These are phyloP conservation scores for Sternarchorhynchus goeldii DNA, from an alignment of 2,797 vertebrate species.

Conservation along the genomic window DNA sequence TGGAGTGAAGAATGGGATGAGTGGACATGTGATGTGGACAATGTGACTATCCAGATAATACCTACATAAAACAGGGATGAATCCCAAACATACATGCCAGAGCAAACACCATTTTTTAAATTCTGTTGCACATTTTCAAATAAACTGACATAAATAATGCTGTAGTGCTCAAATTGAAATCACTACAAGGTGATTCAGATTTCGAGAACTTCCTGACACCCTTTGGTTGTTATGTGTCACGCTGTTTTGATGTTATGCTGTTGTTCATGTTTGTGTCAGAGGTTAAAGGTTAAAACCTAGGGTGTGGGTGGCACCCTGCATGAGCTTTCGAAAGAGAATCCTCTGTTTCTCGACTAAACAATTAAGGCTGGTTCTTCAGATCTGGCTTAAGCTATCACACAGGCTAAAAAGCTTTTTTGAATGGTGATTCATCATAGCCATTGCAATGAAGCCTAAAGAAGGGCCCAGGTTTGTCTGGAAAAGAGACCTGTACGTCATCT, in stretches of 20 bases:
- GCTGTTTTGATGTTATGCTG: too few relatives aligned
- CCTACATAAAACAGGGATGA: slow-evolving; percentile 38
- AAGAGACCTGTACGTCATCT: too few relatives aligned
- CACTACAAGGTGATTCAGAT: too few relatives aligned
- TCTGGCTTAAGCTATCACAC: not conserved
- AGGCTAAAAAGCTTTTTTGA: too few relatives aligned
- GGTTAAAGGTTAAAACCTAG: not conserved
- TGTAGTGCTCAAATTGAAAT: too few relatives aligned
- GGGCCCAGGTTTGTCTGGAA: slow-evolving; percentile 7
- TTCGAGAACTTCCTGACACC: too few relatives aligned
- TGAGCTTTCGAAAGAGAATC: not conserved
- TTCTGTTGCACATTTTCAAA: too few relatives aligned
- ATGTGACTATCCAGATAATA: slow-evolving; percentile 45
- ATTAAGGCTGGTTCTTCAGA: not conserved
- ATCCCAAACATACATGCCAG: too few relatives aligned
- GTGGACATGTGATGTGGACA: slow-evolving; percentile 28
- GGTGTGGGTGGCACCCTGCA: not conserved
- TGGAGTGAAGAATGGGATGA: slow-evolving; percentile 46
- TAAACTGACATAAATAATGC: too few relatives aligned
- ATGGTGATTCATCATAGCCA: not conserved
- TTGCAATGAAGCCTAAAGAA: not conserved
- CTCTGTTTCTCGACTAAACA: not conserved
- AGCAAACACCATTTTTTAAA: too few relatives aligned
- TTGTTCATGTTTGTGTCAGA: too few relatives aligned
- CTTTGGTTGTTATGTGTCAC: too few relatives aligned